Percentiles rank a stretch among this genome's conserved stretches.
phyloP scores from a whole-genome alignment of 53 echinoderm and acorn worm species.

The Apostichopus leukothele region DNA sequence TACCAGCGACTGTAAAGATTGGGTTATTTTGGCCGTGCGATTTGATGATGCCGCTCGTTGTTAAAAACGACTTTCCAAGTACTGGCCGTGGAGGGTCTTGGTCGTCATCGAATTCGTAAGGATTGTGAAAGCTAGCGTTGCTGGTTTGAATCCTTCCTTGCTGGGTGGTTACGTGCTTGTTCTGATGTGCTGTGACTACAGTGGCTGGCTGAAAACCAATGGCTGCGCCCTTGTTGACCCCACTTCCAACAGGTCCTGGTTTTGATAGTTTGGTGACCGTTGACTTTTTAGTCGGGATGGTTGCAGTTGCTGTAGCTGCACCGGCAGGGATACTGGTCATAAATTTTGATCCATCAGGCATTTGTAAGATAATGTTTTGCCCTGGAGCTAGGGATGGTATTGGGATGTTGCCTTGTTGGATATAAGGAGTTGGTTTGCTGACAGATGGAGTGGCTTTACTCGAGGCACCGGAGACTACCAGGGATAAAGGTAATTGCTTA shows the following conservation, averaged over 20 bases:
- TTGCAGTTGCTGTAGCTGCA: not conserved
- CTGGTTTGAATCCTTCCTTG: constrained; percentile 19
- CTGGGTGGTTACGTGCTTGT: not conserved
- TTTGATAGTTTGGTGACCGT: not conserved
- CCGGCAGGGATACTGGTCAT: constrained; percentile 62
- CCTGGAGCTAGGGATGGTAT: constrained; percentile 42
- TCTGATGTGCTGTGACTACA: not conserved
- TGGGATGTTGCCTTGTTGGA: constrained; percentile 25
- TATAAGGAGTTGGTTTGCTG: constrained; percentile 35
- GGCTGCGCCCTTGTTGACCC: not conserved
- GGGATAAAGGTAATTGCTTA: constrained; percentile 36
- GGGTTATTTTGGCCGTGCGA: not conserved
- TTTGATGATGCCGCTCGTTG: not conserved
- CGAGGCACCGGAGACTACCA: constrained; percentile 25
- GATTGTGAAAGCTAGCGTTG: not conserved
- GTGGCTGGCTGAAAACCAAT: not conserved
- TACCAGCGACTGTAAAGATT: constrained; percentile 4
- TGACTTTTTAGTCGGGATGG: not conserved
- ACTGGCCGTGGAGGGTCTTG: constrained; percentile 5
- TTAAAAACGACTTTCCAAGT: not conserved
- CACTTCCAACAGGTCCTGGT: not conserved
- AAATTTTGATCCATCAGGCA: constrained; percentile 89
- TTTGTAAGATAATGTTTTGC: constrained; percentile 82
- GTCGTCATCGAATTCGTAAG: constrained; percentile 38
- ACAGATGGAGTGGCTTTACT: not conserved